These are phyloP conservation scores for Rhineura floridana DNA, from an alignment of 2,113 vertebrate genomes.

Conservation along the genomic window DNA sequence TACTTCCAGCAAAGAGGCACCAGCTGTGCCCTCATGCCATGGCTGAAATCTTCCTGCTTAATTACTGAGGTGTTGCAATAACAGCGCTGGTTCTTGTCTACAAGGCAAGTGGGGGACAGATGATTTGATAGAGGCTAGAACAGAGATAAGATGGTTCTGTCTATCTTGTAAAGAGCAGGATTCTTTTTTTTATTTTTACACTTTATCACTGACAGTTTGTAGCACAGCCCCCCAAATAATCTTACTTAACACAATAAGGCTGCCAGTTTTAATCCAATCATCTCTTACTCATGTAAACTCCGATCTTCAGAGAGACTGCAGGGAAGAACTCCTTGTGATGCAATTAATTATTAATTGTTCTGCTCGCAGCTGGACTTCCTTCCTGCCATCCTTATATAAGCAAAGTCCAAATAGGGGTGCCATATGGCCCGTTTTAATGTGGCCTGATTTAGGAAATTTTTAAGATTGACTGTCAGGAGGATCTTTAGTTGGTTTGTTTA, in stretches of 20 bases:
- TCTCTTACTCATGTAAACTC: not conserved
- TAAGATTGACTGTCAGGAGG: not conserved
- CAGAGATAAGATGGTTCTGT: not conserved
- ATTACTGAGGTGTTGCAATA: not conserved
- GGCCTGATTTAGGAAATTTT: not conserved
- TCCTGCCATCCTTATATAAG: not conserved
- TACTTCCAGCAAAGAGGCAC: too few relatives aligned
- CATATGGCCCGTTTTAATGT: not conserved
- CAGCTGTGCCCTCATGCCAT: not conserved
- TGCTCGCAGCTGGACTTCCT: not conserved
- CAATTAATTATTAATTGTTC: constrained; percentile 1
- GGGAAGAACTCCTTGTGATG: not conserved
- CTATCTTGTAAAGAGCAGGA: not conserved
- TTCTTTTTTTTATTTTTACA: not conserved
- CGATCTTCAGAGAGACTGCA: constrained; percentile 1
- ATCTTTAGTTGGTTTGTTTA: not conserved
- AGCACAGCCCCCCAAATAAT: not conserved
- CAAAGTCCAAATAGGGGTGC: not conserved
- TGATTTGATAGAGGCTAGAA: not conserved
- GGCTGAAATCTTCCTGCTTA: not conserved
- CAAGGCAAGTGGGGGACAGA: not conserved
- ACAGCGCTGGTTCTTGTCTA: not conserved
- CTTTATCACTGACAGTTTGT: not conserved
- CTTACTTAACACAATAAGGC: not conserved
- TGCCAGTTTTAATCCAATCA: not conserved